Evolutionary conservation across 2,888 invertebrate species (phyloP).

Genomic region (Chamaedrilus cognettii): DNA sequence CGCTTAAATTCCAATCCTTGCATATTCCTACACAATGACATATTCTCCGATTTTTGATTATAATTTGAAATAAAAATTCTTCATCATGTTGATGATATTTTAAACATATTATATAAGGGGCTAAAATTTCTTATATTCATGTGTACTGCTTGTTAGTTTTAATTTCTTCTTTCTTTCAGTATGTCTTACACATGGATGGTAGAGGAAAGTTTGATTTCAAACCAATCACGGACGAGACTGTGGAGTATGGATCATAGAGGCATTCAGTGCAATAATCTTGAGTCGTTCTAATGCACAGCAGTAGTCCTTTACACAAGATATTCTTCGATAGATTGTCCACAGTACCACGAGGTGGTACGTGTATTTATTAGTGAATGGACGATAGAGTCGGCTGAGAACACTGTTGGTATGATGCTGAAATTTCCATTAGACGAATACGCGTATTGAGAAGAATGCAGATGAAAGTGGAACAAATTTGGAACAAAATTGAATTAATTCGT

Average conservation of each 20-base stretch:
- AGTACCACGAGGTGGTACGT: too few species aligned
- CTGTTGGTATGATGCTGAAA: too few species aligned
- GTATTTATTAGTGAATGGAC: too few species aligned
- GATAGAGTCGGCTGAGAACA: too few species aligned
- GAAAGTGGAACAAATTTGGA: too few species aligned
- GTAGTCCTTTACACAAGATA: background rate
- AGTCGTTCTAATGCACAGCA: background rate
- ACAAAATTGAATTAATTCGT: too few species aligned
- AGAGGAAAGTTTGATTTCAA: slow-evolving; percentile 86
- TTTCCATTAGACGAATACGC: too few species aligned
- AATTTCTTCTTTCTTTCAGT: slow-evolving; percentile 63
- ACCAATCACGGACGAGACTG: slow-evolving; percentile 80
- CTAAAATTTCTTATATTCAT: background rate
- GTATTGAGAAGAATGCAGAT: too few species aligned
- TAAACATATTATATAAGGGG: background rate
- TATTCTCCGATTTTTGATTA: too few species aligned
- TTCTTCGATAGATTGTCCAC: background rate
- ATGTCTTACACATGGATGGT: slow-evolving; percentile 94
- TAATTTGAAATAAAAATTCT: background rate
- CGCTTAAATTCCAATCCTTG: too few species aligned
- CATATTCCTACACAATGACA: too few species aligned
- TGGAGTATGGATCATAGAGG: slow-evolving; percentile 91
- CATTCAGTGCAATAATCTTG: too few species aligned
- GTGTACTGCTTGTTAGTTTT: background rate
- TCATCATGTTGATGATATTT: background rate